Conservation (phyloP, 1,140 invertebrate species). For the Diorhabda sublineata region DNA sequence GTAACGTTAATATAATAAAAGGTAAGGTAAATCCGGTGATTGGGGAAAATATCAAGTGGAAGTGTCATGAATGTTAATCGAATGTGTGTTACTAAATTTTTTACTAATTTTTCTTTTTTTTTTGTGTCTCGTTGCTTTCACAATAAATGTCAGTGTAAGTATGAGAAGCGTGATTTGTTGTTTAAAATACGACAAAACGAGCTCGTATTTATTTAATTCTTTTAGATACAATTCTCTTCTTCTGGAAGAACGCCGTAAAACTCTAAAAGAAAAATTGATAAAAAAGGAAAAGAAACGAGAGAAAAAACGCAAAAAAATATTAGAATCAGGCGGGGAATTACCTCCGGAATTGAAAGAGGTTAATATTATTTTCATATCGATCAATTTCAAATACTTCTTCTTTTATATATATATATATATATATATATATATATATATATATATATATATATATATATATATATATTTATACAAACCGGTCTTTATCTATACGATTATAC, state of each 20-base stretch:
- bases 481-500: no score
- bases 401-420: no score
- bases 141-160: neutral
- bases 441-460: no score
- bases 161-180: neutral
- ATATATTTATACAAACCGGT: no score
- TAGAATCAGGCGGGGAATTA: constrained; percentile 44
- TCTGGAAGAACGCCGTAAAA: constrained; percentile 65
- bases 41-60: constrained; percentile 1
- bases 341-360: constrained; percentile 29
- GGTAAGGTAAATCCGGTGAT: neutral
- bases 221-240: constrained; percentile 59
- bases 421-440: no score
- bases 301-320: constrained; percentile 64
- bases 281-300: constrained; percentile 68
- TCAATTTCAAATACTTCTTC: neutral
- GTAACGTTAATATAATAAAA: no score
- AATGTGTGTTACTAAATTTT: neutral
- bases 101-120: neutral
- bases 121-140: neutral
- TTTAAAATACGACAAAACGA: no score
- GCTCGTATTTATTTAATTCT: neutral
- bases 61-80: neutral
- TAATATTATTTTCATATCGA: constrained; percentile 16
- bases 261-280: constrained; percentile 67